Evolutionary conservation across 2,888 invertebrate genomes (phyloP).

Genomic region (Temnothorax ravouxi): DNA sequence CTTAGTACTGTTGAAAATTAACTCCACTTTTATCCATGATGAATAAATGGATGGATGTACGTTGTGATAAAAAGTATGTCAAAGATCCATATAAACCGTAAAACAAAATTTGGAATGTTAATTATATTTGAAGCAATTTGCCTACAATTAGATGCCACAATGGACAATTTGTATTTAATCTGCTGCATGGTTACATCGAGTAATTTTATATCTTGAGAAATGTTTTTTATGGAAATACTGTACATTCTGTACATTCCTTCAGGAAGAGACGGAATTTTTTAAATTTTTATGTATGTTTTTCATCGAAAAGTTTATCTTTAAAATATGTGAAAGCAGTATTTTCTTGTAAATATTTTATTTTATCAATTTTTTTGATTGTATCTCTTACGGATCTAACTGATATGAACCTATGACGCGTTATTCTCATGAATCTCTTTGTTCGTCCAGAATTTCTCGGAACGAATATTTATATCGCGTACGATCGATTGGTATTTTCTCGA

Average conservation of each 20-base stretch:
- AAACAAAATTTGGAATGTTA: background rate
- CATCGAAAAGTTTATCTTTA: background rate
- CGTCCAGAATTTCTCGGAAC: constrained; percentile 23
- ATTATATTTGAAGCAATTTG: background rate
- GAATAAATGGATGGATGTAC: background rate
- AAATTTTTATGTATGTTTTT: background rate
- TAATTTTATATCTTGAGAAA: background rate
- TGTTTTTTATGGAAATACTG: background rate
- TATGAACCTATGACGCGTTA: constrained; percentile 22
- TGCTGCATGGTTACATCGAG: background rate
- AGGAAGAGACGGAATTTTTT: background rate
- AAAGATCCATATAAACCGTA: background rate
- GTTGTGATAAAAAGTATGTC: background rate
- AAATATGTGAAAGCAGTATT: background rate
- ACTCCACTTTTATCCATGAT: background rate
- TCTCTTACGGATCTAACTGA: constrained; percentile 36
- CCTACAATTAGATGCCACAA: background rate
- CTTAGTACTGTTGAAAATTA: constrained; percentile 5
- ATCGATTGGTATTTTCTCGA: constrained; percentile 50
- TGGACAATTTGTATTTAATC: background rate
- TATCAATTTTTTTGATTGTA: background rate
- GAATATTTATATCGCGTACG: background rate
- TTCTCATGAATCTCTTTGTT: constrained; percentile 33
- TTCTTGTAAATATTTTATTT: constrained; percentile 10
- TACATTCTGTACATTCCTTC: background rate